These are phyloP conservation scores for Melieria omissa DNA, from an alignment of 2,888 invertebrate species.

Conservation along the genomic window DNA sequence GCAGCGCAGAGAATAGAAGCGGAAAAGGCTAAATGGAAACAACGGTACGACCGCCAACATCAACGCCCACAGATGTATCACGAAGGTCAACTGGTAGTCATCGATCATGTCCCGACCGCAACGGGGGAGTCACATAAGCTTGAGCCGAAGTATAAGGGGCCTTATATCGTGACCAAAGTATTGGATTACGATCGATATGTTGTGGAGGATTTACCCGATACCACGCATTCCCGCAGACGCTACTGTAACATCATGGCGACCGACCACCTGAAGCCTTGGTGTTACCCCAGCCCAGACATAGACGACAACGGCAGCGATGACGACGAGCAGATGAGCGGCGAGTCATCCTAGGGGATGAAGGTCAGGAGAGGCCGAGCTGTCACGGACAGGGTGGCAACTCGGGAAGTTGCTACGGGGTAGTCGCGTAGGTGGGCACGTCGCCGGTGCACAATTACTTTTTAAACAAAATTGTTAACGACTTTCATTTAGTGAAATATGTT, in stretches of 20 bases:
- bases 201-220: conserved; percentile 34
- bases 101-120: conserved; percentile 29
- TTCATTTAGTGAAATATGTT: no score
- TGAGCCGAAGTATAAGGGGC: conserved; percentile 35
- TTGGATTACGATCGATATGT: conserved; percentile 36
- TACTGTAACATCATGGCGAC: conserved; percentile 33
- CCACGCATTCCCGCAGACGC: conserved; percentile 15
- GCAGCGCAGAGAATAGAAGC: background rate
- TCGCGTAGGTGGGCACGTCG: no score
- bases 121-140: conserved; percentile 38
- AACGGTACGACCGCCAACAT: background rate
- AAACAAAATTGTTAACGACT: no score
- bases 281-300: background rate
- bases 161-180: conserved; percentile 35
- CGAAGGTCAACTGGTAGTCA: background rate
- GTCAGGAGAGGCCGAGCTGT: no score
- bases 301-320: no score
- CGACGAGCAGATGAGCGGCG: no score
- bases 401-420: no score
- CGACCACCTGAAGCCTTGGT: conserved; percentile 41
- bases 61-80: background rate
- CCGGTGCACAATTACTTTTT: no score
- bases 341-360: no score
- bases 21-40: conserved; percentile 5
- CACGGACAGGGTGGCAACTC: no score